Evolutionary conservation across 2,888 invertebrate species (phyloP), one percentile per base, ranked within the genome.

Genomic region (Microplitis deprimator): DNA sequence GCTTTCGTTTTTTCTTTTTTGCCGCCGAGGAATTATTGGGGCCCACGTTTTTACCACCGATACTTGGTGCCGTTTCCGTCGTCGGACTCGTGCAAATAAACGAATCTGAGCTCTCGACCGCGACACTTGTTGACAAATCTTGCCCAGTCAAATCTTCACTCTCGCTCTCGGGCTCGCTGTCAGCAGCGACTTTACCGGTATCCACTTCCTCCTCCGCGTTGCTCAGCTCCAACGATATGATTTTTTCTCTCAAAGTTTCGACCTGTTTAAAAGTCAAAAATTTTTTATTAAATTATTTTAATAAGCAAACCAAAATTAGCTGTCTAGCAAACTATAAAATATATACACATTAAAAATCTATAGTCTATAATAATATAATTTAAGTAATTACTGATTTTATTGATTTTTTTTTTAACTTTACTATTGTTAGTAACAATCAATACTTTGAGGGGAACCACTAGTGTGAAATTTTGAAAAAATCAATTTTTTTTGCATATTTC

Each of bases 231-330:
- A 97, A 91, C 77, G 96, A 96, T 91, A 97, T 96, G 85, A 97
- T 96, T 91, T 96, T 96, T 91, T 96, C 96, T 91, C 95, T 95
- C 81, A 96, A 94, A 80, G 96, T 96, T 92, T 97, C 96, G 90
- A 96, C 96, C 96, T 95, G 90, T 74, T 82, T 79, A 76, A 50
- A 59, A 38, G 1, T 17, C 8, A 62, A 7, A 62, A 6, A 62
- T 1, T 7, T 62, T 50, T 13, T 4, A 50, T 50, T 13, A 50
- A 50, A 50, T 50, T 13, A 50, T 8, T 50, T 50, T 13, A 41
- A 41, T 50, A 50, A 50, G 10, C 29, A 29, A 29, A 29, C 29
- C 0, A 29, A 29, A 29, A 29, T 29, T 29, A 29, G 29, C 13
- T 50, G 50, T 5, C 13, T 13, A 50, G 13, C 2, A 13, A 13